phyloP scores from a whole-genome alignment of 2,797 vertebrate genomes.

The Tinamus major region DNA sequence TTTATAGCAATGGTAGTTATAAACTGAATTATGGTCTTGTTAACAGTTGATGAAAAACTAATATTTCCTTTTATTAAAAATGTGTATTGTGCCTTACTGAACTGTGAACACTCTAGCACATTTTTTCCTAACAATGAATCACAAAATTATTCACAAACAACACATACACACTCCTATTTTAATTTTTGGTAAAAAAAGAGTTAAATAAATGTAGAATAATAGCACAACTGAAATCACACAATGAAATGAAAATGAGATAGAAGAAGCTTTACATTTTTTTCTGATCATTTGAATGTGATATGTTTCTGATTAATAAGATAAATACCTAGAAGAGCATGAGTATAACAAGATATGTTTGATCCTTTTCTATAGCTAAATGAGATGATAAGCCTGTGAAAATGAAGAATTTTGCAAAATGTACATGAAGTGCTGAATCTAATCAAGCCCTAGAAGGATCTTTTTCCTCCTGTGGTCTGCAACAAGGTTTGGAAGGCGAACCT shows the following conservation, averaged over 20 bases:
- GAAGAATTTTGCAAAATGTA: conserved; percentile 3
- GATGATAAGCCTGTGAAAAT: neutral
- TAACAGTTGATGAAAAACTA: neutral
- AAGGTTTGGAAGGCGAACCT: neutral
- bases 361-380: neutral
- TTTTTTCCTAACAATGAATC: neutral
- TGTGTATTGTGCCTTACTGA: neutral
- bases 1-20: neutral
- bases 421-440: conserved; percentile 34
- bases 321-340: neutral
- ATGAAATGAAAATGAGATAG: neutral
- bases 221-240: neutral
- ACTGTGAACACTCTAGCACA: neutral
- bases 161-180: neutral
- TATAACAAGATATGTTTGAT: neutral
- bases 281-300: neutral
- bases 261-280: neutral
- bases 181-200: neutral
- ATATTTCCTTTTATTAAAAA: neutral
- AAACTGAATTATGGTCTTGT: neutral
- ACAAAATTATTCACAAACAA: neutral
- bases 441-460: conserved; percentile 23
- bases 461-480: neutral
- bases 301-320: conserved; percentile 29
- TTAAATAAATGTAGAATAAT: neutral